Evolutionary conservation across 2,888 invertebrate genomes (phyloP).

Genomic region (Achlya flavicornis): DNA sequence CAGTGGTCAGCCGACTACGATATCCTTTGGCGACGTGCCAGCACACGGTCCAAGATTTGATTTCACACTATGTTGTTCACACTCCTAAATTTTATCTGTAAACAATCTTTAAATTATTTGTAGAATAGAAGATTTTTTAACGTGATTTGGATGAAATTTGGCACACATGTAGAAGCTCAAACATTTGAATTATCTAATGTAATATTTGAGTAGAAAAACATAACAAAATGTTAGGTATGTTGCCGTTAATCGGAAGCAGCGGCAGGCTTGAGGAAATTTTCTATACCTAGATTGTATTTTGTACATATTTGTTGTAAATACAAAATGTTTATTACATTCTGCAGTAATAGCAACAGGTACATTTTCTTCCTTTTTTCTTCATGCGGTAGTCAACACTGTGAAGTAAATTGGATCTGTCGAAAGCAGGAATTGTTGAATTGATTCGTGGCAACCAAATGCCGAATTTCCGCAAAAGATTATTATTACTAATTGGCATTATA

Average conservation of each 20-base stretch:
- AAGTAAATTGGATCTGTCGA: constrained; percentile 23
- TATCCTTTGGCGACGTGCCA: constrained; percentile 9
- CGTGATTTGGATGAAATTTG: too few species aligned
- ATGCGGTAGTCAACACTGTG: not conserved
- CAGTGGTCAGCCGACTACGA: not conserved
- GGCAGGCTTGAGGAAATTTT: too few species aligned
- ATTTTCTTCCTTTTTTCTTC: not conserved
- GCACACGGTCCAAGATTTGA: not conserved
- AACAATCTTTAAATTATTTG: not conserved
- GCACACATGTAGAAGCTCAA: too few species aligned
- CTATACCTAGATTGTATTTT: too few species aligned
- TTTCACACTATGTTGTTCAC: constrained; percentile 9
- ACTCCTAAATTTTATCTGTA: not conserved
- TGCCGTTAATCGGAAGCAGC: too few species aligned
- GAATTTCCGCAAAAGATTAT: constrained; percentile 12
- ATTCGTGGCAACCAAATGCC: constrained; percentile 3
- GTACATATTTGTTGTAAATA: too few species aligned
- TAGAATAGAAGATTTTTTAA: too few species aligned
- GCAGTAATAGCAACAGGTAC: not conserved
- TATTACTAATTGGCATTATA: not conserved
- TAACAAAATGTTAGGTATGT: too few species aligned
- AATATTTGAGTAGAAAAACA: too few species aligned
- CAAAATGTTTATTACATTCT: too few species aligned
- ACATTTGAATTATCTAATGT: too few species aligned
- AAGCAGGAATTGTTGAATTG: constrained; percentile 16